Evolutionary conservation across 2,113 vertebrate genomes (phyloP), one percentile per base, ranked within the genome.

Genomic region (Climacteris rufus): DNA sequence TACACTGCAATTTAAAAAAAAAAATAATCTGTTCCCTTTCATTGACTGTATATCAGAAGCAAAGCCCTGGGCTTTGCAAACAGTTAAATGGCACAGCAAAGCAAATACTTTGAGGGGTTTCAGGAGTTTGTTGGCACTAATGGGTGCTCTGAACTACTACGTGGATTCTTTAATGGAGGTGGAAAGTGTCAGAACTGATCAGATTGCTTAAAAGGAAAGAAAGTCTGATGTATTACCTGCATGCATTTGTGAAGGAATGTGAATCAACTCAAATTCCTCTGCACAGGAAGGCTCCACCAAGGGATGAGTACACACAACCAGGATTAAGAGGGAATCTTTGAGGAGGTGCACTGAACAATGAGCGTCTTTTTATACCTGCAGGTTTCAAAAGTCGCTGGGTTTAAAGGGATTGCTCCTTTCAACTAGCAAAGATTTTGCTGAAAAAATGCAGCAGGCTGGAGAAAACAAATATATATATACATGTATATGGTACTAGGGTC

Each of bases 281-380:
- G 57, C 42, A 40, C 4, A 13, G 53, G 64, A 83, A 79, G 39
- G 87, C 69, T 94, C 63, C 83, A 10, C 50, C 83, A 74, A 77
- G 40, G 68, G 81, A 89, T 83, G 74, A 74, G 72, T 37, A 79
- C 20, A 78, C 39, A 70, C 60, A 61, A 17, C n/a, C 50, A 33
- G 63, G 81, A 94, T 94, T 93, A 94, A 93, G 78, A 27, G 83
- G 42, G 70, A 76, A 89, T 89, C 91, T 74, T 72, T 87, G 81
- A 56, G 52, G 66, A 94, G 70, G 50, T 59, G 52, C 74, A 65
- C 10, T 2, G 7, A 87, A 94, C 70, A 93, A 70, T 82, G 60
- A 68, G 28, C 20, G 49, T 53, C 76, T 53, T 89, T 77, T 94
- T 52, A 75, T 69, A 75, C 44, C 76, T 87, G 71, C 39, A 53